Conservation (phyloP, 1,140 invertebrate species). For the Melanaphis sacchari region DNA sequence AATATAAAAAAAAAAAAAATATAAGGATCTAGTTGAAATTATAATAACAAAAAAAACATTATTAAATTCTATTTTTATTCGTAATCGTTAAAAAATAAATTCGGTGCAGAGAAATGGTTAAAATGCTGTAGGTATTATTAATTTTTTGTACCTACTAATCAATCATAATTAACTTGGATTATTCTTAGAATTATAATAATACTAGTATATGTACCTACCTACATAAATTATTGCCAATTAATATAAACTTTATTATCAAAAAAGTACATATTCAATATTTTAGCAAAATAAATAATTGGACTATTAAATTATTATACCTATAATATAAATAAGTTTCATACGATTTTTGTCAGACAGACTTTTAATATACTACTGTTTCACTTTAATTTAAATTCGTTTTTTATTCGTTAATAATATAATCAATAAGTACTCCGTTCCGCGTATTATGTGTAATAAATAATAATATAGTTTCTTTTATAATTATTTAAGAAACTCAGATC, state of each 20-base stretch:
- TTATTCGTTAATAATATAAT: background rate
- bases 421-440: background rate
- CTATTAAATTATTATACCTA: no score
- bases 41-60: background rate
- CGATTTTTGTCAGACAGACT: background rate
- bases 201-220: background rate
- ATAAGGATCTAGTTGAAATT: background rate
- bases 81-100: background rate
- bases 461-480: background rate
- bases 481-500: background rate
- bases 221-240: background rate
- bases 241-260: background rate
- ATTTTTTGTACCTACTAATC: background rate
- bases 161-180: background rate
- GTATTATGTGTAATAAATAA: background rate
- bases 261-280: background rate
- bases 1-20: constrained; percentile 10
- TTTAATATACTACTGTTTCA: background rate
- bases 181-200: background rate
- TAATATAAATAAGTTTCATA: background rate
- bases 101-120: background rate
- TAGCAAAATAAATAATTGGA: background rate
- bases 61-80: background rate
- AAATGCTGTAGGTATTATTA: no score
- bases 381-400: background rate